Evolutionary conservation across 2,888 invertebrate species (phyloP), one percentile per base, ranked within the genome.

Genomic region (Apamea sordens): DNA sequence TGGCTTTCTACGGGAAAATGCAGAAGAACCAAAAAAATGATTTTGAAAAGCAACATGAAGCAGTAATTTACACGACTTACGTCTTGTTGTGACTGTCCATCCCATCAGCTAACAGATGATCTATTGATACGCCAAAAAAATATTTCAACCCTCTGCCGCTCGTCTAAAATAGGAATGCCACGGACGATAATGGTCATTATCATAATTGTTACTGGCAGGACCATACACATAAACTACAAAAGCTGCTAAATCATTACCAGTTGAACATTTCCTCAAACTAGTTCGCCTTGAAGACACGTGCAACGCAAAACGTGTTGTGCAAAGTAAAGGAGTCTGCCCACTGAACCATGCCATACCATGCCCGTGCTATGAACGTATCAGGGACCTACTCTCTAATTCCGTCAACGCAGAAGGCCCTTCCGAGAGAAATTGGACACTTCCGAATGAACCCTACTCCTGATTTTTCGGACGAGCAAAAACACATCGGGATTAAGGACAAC

Each of bases 301-400:
- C 80, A 59, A 59, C 68, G 74, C 18, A 73, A 73, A 89, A 90
- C 87, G 86, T 90, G 90, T 85, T 81, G 79, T 79, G 83, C 75
- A 73, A 84, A 82, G 80, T 85, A 82, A 91, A 65, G 64, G 64
- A 65, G 36, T 36, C 24, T 65, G 36, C 24, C 24, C 64, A 24
- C 64, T 65, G 64, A 18, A n/a, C 10, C 28, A 18, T 32, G 3
- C 63, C 32, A 18, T 18, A 21, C 11, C 13, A 36, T 65, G 36
- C 24, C 7, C 6, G 11, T 65, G 36, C 13, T 65, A 64, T 64
- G 32, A 21, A 32, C 2, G 32, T 64, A 21, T 32, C 63, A 64
- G 21, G 24, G 8, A 2, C 53, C 53, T 24, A 53, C 24, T 53
- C 10, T 53, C 53, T 24, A 24, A 53, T 8, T 53, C 53, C 24